phyloP scores from a whole-genome alignment of 1,140 invertebrate species.

The Holcopasites calliopsidis region DNA sequence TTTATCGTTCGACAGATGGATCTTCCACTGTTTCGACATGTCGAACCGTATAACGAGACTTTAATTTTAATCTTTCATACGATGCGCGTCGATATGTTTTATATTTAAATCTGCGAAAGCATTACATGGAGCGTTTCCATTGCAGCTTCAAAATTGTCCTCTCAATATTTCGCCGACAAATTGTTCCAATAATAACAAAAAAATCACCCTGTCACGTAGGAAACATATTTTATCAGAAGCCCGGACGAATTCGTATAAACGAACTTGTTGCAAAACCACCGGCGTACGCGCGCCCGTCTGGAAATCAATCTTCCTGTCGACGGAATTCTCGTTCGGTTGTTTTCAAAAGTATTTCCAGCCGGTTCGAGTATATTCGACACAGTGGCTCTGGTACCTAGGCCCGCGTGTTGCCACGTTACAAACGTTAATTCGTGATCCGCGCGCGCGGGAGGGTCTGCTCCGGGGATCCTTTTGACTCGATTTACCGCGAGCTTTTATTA shows the following conservation, averaged over 20 bases:
- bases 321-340: conserved; percentile 13
- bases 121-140: too few relatives aligned
- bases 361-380: not conserved
- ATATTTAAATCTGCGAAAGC: too few relatives aligned
- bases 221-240: conserved; percentile 4
- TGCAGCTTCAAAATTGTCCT: not conserved
- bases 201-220: not conserved
- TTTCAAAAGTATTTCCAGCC: conserved; percentile 12
- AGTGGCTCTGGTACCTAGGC: too few relatives aligned
- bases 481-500: conserved; percentile 54
- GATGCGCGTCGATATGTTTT: too few relatives aligned
- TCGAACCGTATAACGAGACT: not conserved
- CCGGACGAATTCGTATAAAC: conserved; percentile 22
- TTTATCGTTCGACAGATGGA: conserved; percentile 8
- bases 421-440: conserved; percentile 2
- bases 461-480: conserved; percentile 25
- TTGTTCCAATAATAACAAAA: too few relatives aligned
- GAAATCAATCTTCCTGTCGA: conserved; percentile 20
- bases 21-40: not conserved
- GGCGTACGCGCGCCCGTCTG: not conserved
- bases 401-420: not conserved
- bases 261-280: not conserved
- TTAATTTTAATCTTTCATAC: not conserved
- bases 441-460: not conserved
- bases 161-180: not conserved